Conservation (phyloP, 2,888 invertebrate species). For the Patella caerulea region DNA sequence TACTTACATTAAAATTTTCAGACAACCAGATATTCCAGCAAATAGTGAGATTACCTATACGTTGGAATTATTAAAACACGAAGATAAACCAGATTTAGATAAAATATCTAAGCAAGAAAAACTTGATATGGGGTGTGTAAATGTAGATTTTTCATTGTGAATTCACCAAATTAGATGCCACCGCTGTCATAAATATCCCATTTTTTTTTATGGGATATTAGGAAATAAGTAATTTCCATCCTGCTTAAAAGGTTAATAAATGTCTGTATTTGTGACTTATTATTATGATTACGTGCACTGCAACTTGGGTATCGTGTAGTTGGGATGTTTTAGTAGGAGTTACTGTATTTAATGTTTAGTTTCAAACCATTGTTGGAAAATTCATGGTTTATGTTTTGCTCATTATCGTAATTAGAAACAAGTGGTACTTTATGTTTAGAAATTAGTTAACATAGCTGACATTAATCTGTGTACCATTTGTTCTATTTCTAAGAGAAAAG, state of each 20-base stretch:
- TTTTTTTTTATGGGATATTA: too few relatives aligned
- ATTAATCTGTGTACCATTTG: not conserved
- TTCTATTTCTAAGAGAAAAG: constrained; percentile 75
- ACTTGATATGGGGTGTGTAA: constrained; percentile 82
- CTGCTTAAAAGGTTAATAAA: too few relatives aligned
- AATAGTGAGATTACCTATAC: constrained; percentile 80
- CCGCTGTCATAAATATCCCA: too few relatives aligned
- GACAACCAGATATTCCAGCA: constrained; percentile 78
- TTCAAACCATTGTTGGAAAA: too few relatives aligned
- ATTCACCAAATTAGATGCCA: too few relatives aligned
- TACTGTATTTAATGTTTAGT: too few relatives aligned
- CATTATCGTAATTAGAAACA: not conserved
- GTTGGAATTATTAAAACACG: constrained; percentile 80
- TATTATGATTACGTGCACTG: not conserved
- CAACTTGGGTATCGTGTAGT: too few relatives aligned
- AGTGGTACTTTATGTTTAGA: not conserved
- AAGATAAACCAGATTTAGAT: constrained; percentile 78
- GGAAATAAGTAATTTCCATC: too few relatives aligned
- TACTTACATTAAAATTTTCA: constrained; percentile 42
- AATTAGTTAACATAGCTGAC: not conserved
- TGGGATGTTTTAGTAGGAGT: too few relatives aligned
- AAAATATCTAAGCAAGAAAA: constrained; percentile 79
- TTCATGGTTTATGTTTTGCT: not conserved
- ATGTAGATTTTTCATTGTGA: too few relatives aligned
- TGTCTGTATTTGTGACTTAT: too few relatives aligned